Base-by-base conservation (phyloP, 2,888 invertebrate genomes). In the Rhagonycha lutea region DNA sequence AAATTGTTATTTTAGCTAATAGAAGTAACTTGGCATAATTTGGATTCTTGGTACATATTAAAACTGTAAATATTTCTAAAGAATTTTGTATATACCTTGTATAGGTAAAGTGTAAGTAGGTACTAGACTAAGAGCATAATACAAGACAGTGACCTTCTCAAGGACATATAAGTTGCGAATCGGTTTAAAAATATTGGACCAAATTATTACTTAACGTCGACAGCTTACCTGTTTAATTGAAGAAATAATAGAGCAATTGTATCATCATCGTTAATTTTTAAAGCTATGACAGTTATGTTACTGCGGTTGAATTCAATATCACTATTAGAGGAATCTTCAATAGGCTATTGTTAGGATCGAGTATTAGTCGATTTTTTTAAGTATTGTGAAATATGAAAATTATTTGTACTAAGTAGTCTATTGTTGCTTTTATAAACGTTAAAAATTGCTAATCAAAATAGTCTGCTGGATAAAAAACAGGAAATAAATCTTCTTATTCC, bases 61-160 rank as follows among this genome's bases (percentile, higher is more conserved):
- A 47, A 47, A 47, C 47, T 47, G 47, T 47, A 47, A 47, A 47
- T n/a, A 47, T 47, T 47, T 47, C 47, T 47, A 47, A n/a, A 47
- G 47, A n/a, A 47, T 47, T 47, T 47, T 47, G n/a, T 47, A 47
- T 47, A 47, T 47, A 47, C 47, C 47, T 47, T 47, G 47, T 47
- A n/a, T 47, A 47, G 47, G 47, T 47, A 47, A 47, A 47, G 47
- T 47, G 47, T 47, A 47, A 47, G 47, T 47, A 47, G n/a, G 47
- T 47, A 47, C 47, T 47, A 47, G 47, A 47, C 47, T 47, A 47
- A 47, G 32, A 32, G 47, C 47, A n/a, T 47, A 47, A 65, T 65
- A 85, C 85, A 84, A 84, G 86, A 84, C 86, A 86, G 86, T 86
- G 86, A 86, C 86, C 86, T 86, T 86, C 86, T 85, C 85, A 86